These are phyloP conservation scores for Heloderma charlesbogerti DNA, from an alignment of 2,113 vertebrate genomes.

Conservation along the genomic window DNA sequence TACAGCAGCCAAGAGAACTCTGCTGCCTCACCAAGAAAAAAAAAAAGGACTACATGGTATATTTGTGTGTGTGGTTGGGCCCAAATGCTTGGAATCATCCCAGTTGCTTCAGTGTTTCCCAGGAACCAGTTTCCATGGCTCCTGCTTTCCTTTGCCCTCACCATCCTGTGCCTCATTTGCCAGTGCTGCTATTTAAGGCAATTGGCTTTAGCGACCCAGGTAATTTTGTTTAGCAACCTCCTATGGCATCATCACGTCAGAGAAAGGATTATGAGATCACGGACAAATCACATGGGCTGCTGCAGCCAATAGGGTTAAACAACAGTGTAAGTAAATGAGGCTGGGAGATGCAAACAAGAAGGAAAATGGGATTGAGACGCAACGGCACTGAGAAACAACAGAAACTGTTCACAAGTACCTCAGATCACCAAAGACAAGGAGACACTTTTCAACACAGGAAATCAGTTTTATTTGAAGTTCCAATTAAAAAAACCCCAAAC, in stretches of 20 bases:
- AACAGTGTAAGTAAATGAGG: neutral
- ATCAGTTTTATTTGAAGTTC: conserved; percentile 45
- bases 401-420: neutral
- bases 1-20: conserved; percentile 70
- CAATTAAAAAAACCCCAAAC: conserved; percentile 37
- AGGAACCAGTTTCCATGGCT: conserved; percentile 21
- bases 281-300: neutral
- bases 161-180: neutral
- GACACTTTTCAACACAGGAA: conserved; percentile 51
- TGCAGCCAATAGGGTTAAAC: too few species aligned
- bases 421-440: neutral
- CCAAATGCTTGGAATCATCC: conserved; percentile 30
- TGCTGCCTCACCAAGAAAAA: conserved; percentile 67
- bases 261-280: neutral
- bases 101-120: conserved; percentile 36
- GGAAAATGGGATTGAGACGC: neutral
- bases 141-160: neutral
- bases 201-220: neutral
- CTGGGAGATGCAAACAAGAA: neutral
- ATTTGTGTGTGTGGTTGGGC: conserved; percentile 28
- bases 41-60: conserved; percentile 39
- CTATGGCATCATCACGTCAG: neutral
- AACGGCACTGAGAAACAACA: conserved; percentile 15
- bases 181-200: neutral
- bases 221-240: neutral